These are phyloP conservation scores for Micoletzkya japonica DNA, from an alignment of 2,888 invertebrate genomes.

Conservation along the genomic window DNA sequence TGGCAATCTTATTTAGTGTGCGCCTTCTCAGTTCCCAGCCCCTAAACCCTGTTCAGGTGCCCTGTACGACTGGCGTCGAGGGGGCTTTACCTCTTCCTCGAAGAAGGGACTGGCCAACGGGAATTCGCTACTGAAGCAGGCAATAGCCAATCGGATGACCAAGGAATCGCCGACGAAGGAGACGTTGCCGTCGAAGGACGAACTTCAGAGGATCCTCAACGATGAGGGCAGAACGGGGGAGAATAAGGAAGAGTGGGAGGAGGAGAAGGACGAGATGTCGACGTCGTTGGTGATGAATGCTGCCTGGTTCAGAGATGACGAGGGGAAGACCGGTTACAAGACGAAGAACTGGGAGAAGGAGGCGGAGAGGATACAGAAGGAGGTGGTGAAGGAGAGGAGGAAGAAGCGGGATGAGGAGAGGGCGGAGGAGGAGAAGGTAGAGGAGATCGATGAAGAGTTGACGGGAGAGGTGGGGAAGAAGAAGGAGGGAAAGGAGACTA, in stretches of 20 bases:
- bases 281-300: conserved; percentile 54
- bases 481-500: conserved; percentile 32
- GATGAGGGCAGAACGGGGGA: conserved; percentile 28
- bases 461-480: conserved; percentile 30
- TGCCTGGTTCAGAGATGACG: conserved; percentile 59
- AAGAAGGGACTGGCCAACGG: conserved; percentile 29
- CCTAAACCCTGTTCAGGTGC: conserved; percentile 12
- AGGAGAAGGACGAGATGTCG: conserved; percentile 48
- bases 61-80: conserved; percentile 26
- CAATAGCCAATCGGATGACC: conserved; percentile 54
- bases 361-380: conserved; percentile 44
- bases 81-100: conserved; percentile 6
- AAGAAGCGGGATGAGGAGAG: conserved; percentile 29
- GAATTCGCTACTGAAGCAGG: conserved; percentile 56
- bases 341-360: conserved; percentile 46
- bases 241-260: conserved; percentile 6
- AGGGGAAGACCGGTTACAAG: conserved; percentile 56
- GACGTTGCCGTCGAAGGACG: not conserved
- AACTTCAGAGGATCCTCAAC: too few relatives aligned
- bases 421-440: conserved; percentile 26
- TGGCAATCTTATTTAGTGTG: too few relatives aligned
- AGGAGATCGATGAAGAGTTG: conserved; percentile 35
- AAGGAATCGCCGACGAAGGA: not conserved
- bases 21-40: too few relatives aligned
- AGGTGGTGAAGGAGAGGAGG: conserved; percentile 41